phyloP scores from a whole-genome alignment of 2,113 vertebrate species.

The Rhadina sibilatrix region DNA sequence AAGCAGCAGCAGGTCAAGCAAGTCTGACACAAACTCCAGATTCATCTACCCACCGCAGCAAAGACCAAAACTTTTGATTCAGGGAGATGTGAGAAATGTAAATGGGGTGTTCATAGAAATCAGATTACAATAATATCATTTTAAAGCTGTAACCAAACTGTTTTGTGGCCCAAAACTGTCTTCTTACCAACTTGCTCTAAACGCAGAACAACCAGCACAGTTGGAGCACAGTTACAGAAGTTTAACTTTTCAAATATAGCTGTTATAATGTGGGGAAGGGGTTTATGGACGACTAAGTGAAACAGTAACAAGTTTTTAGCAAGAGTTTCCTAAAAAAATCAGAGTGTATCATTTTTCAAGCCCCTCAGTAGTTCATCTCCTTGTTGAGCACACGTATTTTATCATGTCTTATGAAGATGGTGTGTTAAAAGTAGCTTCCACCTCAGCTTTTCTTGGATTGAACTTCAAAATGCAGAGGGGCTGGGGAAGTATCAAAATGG shows the following conservation, averaged over 20 bases:
- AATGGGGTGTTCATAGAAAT: neutral
- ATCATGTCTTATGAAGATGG: neutral
- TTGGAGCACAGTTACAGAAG: fast-evolving
- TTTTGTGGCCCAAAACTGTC: neutral
- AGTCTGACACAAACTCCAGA: neutral
- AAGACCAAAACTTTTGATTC: neutral
- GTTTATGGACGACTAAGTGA: neutral
- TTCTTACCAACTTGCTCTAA: neutral
- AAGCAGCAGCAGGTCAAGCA: neutral
- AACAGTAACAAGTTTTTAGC: neutral
- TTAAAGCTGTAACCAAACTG: neutral
- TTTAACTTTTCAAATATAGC: neutral
- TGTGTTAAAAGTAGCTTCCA: neutral
- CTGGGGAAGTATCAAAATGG: neutral
- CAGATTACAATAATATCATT: fast-evolving
- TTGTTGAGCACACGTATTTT: neutral
- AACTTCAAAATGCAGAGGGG: neutral
- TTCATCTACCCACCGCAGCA: neutral
- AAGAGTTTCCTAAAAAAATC: neutral
- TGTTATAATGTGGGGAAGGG: fast-evolving
- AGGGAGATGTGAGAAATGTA: neutral
- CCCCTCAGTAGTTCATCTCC: fast-evolving
- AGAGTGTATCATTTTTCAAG: neutral
- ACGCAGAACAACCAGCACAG: neutral
- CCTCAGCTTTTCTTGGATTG: neutral